phyloP scores from a whole-genome alignment of 2,797 vertebrate species.

The Gastrophryne carolinensis region DNA sequence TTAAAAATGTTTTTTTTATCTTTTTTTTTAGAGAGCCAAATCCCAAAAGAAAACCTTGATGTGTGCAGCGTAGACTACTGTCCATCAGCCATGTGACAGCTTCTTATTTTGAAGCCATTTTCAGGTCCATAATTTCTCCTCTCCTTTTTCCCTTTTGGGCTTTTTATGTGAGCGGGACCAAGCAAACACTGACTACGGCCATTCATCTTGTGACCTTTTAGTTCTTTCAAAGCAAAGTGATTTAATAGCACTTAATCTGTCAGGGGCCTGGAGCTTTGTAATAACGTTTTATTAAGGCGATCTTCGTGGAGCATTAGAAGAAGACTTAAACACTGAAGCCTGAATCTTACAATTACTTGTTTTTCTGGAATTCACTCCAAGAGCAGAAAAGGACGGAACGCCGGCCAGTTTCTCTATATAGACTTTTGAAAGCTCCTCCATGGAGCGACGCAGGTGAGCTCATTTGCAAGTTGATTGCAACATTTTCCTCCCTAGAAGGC shows the following conservation, averaged over 20 bases:
- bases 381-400: background rate
- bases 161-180: conserved; percentile 59
- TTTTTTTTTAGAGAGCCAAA: background rate
- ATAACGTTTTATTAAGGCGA: conserved; percentile 74
- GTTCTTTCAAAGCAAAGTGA: conserved; percentile 72
- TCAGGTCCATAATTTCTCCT: conserved; percentile 59
- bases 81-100: conserved; percentile 64
- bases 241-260: conserved; percentile 80
- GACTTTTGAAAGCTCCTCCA: conserved; percentile 5
- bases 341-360: conserved; percentile 33
- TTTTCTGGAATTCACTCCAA: background rate
- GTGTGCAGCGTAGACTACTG: conserved; percentile 63
- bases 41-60: conserved; percentile 14
- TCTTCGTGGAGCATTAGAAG: conserved; percentile 72
- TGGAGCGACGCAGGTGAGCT: too few species aligned
- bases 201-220: conserved; percentile 78
- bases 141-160: conserved; percentile 44
- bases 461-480: too few species aligned
- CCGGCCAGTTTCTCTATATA: background rate
- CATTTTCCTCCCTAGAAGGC: too few species aligned
- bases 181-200: conserved; percentile 67
- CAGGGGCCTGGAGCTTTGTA: conserved; percentile 74
- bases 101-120: conserved; percentile 69
- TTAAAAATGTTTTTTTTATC: too few species aligned
- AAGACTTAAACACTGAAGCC: conserved; percentile 66